Evolutionary conservation across 2,797 vertebrate species (phyloP).

Genomic region (Decapterus maruadsi): DNA sequence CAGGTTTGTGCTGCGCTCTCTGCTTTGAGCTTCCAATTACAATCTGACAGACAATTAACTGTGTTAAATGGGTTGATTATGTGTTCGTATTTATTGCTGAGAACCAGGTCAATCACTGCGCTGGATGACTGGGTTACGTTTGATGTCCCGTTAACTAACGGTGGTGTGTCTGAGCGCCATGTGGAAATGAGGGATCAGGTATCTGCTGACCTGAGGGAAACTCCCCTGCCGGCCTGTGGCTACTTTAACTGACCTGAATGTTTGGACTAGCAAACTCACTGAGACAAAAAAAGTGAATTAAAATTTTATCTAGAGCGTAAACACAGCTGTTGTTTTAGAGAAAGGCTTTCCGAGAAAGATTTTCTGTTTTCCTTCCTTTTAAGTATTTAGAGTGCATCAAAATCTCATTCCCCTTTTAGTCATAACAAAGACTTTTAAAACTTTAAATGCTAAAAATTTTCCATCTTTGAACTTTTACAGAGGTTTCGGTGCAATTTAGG

Average conservation of each 20-base stretch:
- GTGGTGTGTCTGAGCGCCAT: neutral
- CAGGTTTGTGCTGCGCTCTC: neutral
- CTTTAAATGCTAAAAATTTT: neutral
- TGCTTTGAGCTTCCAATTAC: neutral
- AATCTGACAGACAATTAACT: neutral
- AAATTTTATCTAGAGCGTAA: constrained; percentile 23
- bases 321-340: neutral
- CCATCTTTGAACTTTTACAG: neutral
- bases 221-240: neutral
- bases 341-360: neutral
- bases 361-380: neutral
- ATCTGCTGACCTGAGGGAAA: neutral
- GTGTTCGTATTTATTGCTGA: neutral
- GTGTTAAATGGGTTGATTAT: neutral
- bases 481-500: neutral
- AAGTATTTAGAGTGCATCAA: constrained; percentile 5
- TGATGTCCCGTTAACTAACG: constrained; percentile 12
- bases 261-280: neutral
- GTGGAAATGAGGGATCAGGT: constrained; percentile 15
- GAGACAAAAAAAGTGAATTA: neutral
- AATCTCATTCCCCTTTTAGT: neutral
- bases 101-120: constrained; percentile 30
- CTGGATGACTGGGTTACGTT: constrained; percentile 26
- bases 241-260: neutral
- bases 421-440: neutral